phyloP scores from a whole-genome alignment of 37 sponge, comb jelly and placozoan genomes.

The Spongia lamella region DNA sequence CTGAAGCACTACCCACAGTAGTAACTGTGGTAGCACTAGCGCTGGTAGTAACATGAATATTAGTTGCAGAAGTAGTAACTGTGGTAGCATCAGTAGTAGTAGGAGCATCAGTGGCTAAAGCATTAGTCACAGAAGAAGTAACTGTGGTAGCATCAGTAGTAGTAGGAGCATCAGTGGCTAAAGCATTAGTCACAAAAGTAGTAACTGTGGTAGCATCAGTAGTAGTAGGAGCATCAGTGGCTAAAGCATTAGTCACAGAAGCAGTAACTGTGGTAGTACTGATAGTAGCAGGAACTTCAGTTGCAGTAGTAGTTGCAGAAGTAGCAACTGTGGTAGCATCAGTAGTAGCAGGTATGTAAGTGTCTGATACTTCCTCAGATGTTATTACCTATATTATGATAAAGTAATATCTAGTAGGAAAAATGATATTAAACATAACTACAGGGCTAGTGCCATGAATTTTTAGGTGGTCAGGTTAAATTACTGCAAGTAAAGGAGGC shows the following conservation, averaged over 20 bases:
- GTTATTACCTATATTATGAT: too few species aligned
- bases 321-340: not conserved
- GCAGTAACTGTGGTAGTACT: not conserved
- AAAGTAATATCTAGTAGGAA: too few species aligned
- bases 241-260: not conserved
- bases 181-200: not conserved
- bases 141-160: not conserved
- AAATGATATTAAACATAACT: too few species aligned
- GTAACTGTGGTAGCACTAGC: not conserved
- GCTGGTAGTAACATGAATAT: not conserved
- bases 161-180: not conserved
- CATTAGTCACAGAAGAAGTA: not conserved
- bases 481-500: too few species aligned
- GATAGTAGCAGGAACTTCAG: not conserved
- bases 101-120: not conserved
- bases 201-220: not conserved
- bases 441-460: too few species aligned
- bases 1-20: too few species aligned
- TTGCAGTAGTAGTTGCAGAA: conserved; percentile 1
- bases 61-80: not conserved
- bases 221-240: conserved; percentile 1
- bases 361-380: not conserved
- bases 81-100: not conserved
- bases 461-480: too few species aligned
- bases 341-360: not conserved